These are phyloP conservation scores for Platycnemis pennipes DNA, from an alignment of 2,888 invertebrate species.

Conservation along the genomic window DNA sequence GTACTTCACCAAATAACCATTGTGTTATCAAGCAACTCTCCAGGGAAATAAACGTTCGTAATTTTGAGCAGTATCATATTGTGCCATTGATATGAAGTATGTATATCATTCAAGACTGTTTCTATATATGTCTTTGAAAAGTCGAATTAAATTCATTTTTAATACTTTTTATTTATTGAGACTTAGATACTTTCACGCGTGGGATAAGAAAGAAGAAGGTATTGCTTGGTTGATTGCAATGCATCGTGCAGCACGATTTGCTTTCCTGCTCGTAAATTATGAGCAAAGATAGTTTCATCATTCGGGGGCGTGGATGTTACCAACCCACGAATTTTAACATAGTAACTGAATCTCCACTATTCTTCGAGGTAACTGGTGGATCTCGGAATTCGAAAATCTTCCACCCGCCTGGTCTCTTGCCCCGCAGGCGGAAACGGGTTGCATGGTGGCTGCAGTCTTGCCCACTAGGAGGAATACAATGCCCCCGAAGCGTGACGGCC, in stretches of 20 bases:
- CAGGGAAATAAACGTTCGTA: too few species aligned
- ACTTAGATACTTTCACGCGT: not conserved
- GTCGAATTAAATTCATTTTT: too few species aligned
- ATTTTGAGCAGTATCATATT: too few species aligned
- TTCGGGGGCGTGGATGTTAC: not conserved
- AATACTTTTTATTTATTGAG: not conserved
- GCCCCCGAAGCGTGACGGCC: not conserved
- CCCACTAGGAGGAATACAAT: not conserved
- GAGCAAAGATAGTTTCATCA: not conserved
- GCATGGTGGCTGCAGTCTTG: not conserved
- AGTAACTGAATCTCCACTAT: not conserved
- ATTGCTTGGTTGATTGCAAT: not conserved
- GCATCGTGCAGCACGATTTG: not conserved
- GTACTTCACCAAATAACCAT: too few species aligned
- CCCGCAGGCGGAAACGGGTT: too few species aligned
- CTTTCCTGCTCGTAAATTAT: not conserved
- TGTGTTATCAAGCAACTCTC: too few species aligned
- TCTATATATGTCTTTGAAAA: too few species aligned
- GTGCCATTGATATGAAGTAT: too few species aligned
- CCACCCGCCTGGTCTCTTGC: not conserved
- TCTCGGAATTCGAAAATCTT: not conserved
- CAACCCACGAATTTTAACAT: not conserved
- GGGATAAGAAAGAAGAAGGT: not conserved
- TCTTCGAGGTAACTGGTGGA: not conserved
- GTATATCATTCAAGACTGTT: too few species aligned